Evolutionary conservation across 2,888 invertebrate genomes (phyloP).

Genomic region (Argynnis bischoffii): DNA sequence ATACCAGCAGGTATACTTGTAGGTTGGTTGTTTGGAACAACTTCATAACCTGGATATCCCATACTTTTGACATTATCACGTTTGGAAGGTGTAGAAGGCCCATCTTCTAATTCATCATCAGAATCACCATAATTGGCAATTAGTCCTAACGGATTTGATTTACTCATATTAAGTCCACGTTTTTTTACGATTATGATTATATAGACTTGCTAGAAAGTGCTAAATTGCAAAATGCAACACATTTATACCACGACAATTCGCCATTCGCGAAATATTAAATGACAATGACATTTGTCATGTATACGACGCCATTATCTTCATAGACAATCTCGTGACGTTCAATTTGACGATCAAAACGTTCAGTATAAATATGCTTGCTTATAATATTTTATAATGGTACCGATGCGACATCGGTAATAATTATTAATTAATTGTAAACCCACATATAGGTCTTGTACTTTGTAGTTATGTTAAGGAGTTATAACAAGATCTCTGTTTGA

Average conservation of each 20-base stretch:
- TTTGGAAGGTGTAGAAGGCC: slow-evolving; percentile 31
- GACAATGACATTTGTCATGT: slow-evolving; percentile 5
- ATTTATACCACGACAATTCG: slow-evolving; percentile 12
- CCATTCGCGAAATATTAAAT: slow-evolving; percentile 13
- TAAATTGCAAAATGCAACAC: slow-evolving; percentile 12
- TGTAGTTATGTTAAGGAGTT: no score
- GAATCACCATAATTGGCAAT: slow-evolving; percentile 72
- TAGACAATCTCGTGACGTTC: neutral
- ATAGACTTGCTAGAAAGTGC: slow-evolving; percentile 2
- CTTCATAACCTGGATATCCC: slow-evolving; percentile 32
- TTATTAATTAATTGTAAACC: no score
- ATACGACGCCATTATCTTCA: neutral
- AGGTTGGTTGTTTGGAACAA: slow-evolving; percentile 35
- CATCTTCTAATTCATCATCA: slow-evolving; percentile 66
- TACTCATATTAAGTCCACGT: slow-evolving; percentile 61
- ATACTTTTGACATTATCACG: slow-evolving; percentile 27
- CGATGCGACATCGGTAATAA: no score
- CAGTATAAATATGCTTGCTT: neutral
- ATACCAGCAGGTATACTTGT: slow-evolving; percentile 47
- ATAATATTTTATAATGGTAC: no score
- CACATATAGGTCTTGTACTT: no score
- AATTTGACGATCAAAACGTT: neutral
- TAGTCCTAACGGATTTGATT: slow-evolving; percentile 64
- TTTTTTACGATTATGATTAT: slow-evolving; percentile 1
- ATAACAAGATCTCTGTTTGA: no score